Conservation (phyloP, 2,113 vertebrate genomes). For the Leiothrix lutea region DNA sequence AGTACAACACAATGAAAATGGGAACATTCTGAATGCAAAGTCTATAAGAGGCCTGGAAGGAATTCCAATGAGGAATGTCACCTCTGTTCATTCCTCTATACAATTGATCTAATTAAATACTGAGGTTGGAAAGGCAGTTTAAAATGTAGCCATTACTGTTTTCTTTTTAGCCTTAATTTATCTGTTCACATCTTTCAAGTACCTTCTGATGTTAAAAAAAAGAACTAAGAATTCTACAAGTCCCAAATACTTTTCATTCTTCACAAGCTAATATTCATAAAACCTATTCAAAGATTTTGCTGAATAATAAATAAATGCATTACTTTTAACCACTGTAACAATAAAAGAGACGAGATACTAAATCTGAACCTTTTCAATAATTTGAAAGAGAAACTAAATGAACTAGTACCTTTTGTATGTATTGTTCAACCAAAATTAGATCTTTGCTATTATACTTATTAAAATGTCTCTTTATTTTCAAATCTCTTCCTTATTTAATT, state of each 20-base stretch:
- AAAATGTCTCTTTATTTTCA: conserved; percentile 84
- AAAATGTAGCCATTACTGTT: conserved; percentile 87
- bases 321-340: conserved; percentile 69
- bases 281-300: conserved; percentile 71
- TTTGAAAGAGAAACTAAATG: conserved; percentile 74
- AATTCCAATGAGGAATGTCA: conserved; percentile 94
- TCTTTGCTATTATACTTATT: conserved; percentile 82
- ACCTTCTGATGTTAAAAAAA: conserved; percentile 77
- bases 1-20: conserved; percentile 97
- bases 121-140: conserved; percentile 83
- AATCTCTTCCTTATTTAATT: conserved; percentile 83
- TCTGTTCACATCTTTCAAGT: conserved; percentile 86
- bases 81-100: conserved; percentile 89
- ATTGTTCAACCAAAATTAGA: conserved; percentile 79
- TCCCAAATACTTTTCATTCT: conserved; percentile 76
- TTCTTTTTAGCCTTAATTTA: conserved; percentile 84
- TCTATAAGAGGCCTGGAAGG: conserved; percentile 91
- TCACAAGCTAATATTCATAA: conserved; percentile 75
- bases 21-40: conserved; percentile 96
- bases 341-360: conserved; percentile 67
- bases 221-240: conserved; percentile 72
- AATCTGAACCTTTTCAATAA: conserved; percentile 71
- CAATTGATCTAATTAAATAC: conserved; percentile 94
- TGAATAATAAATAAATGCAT: conserved; percentile 79
- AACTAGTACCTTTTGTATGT: conserved; percentile 67